These are phyloP conservation scores for Lithophane semibrunnea DNA, from an alignment of 2,888 invertebrate species.

Conservation along the genomic window DNA sequence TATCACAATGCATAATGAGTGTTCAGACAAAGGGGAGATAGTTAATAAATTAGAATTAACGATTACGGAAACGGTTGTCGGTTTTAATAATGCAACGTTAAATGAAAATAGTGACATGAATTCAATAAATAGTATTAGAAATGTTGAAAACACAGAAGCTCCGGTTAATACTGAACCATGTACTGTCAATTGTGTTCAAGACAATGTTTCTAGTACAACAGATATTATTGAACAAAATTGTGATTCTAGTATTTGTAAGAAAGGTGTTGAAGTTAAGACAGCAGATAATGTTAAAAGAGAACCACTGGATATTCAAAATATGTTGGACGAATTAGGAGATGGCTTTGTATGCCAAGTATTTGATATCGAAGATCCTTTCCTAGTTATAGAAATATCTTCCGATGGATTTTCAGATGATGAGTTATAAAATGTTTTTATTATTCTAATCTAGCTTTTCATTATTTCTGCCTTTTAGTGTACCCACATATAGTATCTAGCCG, in stretches of 20 bases:
- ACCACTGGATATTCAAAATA: slow-evolving; percentile 52
- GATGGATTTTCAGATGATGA: slow-evolving; percentile 75
- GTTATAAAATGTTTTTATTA: slow-evolving; percentile 2
- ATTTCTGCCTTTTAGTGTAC: not conserved
- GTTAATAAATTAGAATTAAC: not conserved
- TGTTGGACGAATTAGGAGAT: slow-evolving; percentile 74
- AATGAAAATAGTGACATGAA: not conserved
- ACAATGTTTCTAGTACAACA: not conserved
- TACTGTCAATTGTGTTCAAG: not conserved
- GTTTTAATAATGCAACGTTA: not conserved
- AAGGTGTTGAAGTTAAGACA: not conserved
- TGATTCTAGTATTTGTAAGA: slow-evolving; percentile 5
- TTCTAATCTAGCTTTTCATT: not conserved
- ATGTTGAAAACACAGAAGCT: not conserved
- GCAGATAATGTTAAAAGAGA: slow-evolving; percentile 33
- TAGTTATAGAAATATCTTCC: slow-evolving; percentile 81
- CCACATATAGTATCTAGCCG: not conserved
- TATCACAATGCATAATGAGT: not conserved
- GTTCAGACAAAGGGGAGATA: not conserved
- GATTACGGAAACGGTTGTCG: slow-evolving; percentile 14
- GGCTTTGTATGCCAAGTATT: slow-evolving; percentile 72
- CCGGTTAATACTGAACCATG: not conserved
- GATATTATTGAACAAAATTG: slow-evolving; percentile 3
- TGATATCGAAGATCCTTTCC: slow-evolving; percentile 78
- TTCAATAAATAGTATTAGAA: not conserved